phyloP scores from a whole-genome alignment of 2,113 vertebrate genomes.

The Phyllostomus discolor region DNA sequence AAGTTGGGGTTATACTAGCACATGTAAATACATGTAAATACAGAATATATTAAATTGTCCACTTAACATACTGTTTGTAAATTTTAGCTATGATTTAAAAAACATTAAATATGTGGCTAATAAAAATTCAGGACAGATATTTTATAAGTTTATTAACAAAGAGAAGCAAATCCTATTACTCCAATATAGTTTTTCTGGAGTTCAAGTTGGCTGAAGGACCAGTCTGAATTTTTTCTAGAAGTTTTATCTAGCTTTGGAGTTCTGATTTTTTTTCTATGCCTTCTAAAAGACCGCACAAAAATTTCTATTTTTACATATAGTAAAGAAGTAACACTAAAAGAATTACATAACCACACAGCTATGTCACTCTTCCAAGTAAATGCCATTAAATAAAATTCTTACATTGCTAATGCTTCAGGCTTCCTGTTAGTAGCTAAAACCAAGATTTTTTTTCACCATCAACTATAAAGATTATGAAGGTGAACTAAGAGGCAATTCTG shows the following conservation, averaged over 20 bases:
- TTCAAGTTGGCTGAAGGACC: background rate
- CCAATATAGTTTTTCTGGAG: background rate
- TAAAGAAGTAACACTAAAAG: background rate
- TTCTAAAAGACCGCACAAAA: background rate
- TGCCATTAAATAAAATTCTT: background rate
- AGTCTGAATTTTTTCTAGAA: background rate
- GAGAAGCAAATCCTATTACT: background rate
- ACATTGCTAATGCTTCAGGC: background rate
- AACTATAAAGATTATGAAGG: slow-evolving; percentile 17
- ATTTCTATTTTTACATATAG: background rate
- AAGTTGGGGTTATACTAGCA: background rate
- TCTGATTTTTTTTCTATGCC: background rate
- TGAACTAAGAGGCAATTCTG: slow-evolving; percentile 9
- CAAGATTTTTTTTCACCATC: background rate
- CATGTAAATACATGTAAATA: background rate
- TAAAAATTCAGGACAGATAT: background rate
- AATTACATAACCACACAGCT: background rate
- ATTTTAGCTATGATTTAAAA: background rate
- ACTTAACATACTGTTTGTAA: background rate
- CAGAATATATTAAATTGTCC: background rate
- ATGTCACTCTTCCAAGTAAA: background rate
- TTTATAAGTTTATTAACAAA: background rate
- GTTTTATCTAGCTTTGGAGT: background rate
- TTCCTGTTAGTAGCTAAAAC: background rate
- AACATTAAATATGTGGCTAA: background rate